Percentiles rank a stretch among this genome's conserved stretches.
These are phyloP conservation scores for Nomia melanderi DNA, from an alignment of 1,140 invertebrate genomes.

Conservation along the genomic window DNA sequence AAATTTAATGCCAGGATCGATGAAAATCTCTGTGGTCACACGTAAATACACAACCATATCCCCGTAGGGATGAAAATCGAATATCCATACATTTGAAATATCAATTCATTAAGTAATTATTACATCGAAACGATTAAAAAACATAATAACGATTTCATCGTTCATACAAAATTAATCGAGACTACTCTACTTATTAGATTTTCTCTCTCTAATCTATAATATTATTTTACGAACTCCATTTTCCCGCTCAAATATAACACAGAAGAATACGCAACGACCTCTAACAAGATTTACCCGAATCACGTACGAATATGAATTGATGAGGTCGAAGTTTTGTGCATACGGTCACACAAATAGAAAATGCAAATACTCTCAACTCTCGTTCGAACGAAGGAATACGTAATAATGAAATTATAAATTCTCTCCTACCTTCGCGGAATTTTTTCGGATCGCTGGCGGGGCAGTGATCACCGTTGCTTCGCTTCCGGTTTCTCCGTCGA, in stretches of 20 bases:
- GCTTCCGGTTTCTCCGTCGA: constrained; percentile 64
- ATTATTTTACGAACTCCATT: not conserved
- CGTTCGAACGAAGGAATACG: not conserved
- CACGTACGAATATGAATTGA: constrained; percentile 45
- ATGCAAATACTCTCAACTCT: not conserved
- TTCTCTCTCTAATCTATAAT: not conserved
- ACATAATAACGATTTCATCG: not conserved
- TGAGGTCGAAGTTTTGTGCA: not conserved
- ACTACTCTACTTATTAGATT: not conserved
- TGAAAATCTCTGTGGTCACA: constrained; percentile 56
- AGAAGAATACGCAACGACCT: constrained; percentile 35
- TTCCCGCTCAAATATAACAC: constrained; percentile 23
- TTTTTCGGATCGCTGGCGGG: constrained; percentile 55
- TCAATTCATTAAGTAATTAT: not conserved
- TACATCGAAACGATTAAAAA: not conserved
- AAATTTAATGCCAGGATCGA: constrained; percentile 55
- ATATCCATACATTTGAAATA: constrained; percentile 36
- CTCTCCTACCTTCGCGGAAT: constrained; percentile 66
- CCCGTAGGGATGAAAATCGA: constrained; percentile 18
- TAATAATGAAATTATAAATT: constrained; percentile 30
- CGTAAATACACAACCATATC: constrained; percentile 48
- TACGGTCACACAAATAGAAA: not conserved
- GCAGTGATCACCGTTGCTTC: constrained; percentile 54
- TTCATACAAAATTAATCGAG: not conserved
- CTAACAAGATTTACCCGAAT: constrained; percentile 47